Evolutionary conservation across 2,113 vertebrate genomes (phyloP), one percentile per base, ranked within the genome.

Genomic region (Macquaria australasica): DNA sequence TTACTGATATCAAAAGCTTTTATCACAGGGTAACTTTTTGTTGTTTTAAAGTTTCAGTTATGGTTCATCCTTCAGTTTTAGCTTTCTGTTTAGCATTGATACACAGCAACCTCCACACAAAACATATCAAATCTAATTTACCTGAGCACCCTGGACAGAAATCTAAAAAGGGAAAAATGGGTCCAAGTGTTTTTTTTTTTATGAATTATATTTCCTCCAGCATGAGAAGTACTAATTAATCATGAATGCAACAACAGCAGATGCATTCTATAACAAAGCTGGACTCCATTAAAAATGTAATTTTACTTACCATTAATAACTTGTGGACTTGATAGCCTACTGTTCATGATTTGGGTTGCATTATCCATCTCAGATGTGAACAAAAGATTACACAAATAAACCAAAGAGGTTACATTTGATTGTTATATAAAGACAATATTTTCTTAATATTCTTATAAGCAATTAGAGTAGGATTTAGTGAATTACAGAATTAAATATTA

Each of bases 251-350:
- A 41, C 66, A 84, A 62, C 67, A 86, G 69, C 70, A 83, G 80
- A 85, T 82, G 74, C 34, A 73, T 75, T 71, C 37, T 67, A 72
- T 59, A 68, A 84, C 76, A 75, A 68, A 79, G 50, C 77, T 45
- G n/a, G 23, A 37, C 69, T 83, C 63, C 67, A 89, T 89, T 89
- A 75, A 87, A 90, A 85, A 77, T 48, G 23, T 28, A 56, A 78
- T 89, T 83, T 34, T 64, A n/a, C 74, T 55, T 66, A 76, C 43
- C 68, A 91, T 84, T 86, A 82, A 81, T 80, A 78, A 76, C 70
- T 84, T 74, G 34, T 34, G 28, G 39, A 66, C 28, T 80, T 78
- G 80, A 85, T 85, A 59, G 75, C 69, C 43, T 55, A 50, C 31
- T 39, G 48, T 81, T 89, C 39, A 73, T 53, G 67, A 83, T 79